Evolutionary conservation across 2,113 vertebrate genomes (phyloP).

Genomic region (Xiphophorus hellerii): DNA sequence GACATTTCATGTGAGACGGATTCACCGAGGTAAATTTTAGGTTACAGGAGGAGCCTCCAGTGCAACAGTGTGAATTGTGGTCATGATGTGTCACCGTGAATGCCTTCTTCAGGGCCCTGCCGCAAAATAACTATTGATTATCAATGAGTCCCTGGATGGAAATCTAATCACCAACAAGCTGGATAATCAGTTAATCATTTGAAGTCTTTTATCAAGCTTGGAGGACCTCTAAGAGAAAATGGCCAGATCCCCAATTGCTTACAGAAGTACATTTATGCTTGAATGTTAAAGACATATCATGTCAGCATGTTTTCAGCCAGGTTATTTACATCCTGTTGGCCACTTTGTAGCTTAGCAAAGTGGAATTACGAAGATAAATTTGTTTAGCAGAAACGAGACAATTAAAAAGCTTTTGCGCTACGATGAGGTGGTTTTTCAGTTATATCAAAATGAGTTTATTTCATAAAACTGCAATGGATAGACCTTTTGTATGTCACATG

Average conservation of each 20-base stretch:
- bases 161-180: slow-evolving; percentile 10
- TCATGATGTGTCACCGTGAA: slow-evolving; percentile 5
- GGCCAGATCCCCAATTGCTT: neutral
- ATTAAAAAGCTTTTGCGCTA: no score
- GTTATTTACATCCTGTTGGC: neutral
- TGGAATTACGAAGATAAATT: no score
- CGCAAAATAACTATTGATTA: slow-evolving; percentile 36
- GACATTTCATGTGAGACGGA: slow-evolving; percentile 50
- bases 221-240: neutral
- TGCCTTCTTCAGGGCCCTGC: slow-evolving; percentile 15
- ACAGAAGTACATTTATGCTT: slow-evolving; percentile 7
- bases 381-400: no score
- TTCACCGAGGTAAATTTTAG: slow-evolving; percentile 41
- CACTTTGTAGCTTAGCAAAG: no score
- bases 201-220: neutral
- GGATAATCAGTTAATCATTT: neutral
- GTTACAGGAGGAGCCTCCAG: slow-evolving; percentile 36
- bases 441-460: no score
- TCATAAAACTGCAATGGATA: no score
- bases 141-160: neutral
- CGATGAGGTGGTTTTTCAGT: no score
- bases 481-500: no score
- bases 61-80: slow-evolving; percentile 20
- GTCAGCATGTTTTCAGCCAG: neutral
- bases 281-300: neutral